phyloP scores from a whole-genome alignment of 2,888 invertebrate genomes.

The Andrena bucephala region DNA sequence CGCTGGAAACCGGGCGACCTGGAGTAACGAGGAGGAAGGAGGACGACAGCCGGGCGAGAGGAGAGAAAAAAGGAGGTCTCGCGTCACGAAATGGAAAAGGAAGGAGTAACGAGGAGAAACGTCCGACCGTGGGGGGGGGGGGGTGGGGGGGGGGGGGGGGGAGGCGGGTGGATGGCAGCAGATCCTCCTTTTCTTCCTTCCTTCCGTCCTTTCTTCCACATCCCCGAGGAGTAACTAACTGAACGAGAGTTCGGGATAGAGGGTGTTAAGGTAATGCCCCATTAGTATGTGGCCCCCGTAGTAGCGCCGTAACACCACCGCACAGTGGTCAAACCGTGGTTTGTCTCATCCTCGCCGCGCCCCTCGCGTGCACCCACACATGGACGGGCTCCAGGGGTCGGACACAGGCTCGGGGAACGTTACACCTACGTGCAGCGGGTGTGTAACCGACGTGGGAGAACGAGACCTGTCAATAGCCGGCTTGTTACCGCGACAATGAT shows the following conservation, averaged over 20 bases:
- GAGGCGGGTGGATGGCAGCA: neutral
- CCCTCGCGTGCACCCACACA: neutral
- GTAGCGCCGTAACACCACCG: constrained; percentile 78
- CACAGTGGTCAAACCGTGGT: constrained; percentile 78
- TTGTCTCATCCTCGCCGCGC: constrained; percentile 66
- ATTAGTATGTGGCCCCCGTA: constrained; percentile 84
- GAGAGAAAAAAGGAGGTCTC: constrained; percentile 1
- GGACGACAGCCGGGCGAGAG: neutral
- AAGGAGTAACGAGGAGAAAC: constrained; percentile 38
- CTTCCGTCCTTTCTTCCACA: constrained; percentile 59
- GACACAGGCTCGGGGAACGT: constrained; percentile 29
- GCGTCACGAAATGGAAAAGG: constrained; percentile 32
- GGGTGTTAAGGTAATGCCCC: constrained; percentile 84
- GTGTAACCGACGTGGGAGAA: constrained; percentile 60
- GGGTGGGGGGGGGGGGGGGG: no score
- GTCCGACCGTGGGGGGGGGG: neutral
- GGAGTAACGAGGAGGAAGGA: constrained; percentile 33
- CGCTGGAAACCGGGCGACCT: neutral
- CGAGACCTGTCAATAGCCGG: constrained; percentile 83
- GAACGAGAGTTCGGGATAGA: constrained; percentile 81
- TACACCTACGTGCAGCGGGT: constrained; percentile 57
- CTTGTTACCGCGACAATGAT: constrained; percentile 84
- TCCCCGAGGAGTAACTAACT: constrained; percentile 84
- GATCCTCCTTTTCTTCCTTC: constrained; percentile 53
- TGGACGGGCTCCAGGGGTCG: neutral